Percentiles rank a stretch among this genome's conserved stretches.
phyloP scores from a whole-genome alignment of 2,797 vertebrate genomes.

The Schizopygopsis pylzovi region DNA sequence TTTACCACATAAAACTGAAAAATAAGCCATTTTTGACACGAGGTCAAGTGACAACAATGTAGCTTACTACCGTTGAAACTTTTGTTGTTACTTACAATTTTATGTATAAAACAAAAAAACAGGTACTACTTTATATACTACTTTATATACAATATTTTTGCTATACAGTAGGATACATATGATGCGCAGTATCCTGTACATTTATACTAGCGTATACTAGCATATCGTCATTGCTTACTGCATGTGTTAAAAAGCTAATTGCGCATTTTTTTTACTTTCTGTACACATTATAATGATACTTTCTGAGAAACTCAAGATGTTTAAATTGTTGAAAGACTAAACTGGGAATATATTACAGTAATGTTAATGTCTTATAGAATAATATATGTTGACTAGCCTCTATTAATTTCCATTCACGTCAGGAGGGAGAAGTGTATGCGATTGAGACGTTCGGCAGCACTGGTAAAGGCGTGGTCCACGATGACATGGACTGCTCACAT shows the following conservation, averaged over 20 bases:
- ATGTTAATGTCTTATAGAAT: not conserved
- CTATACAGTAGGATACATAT: not conserved
- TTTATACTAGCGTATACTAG: not conserved
- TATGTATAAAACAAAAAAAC: too few relatives aligned
- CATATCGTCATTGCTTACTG: not conserved
- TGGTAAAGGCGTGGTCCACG: slow-evolving; percentile 93
- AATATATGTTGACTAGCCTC: not conserved
- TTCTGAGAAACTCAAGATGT: not conserved
- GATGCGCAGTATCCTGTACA: not conserved
- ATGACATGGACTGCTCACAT: slow-evolving; percentile 99
- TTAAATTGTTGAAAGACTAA: not conserved
- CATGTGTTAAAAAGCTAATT: not conserved
- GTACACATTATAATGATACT: not conserved
- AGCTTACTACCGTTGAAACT: not conserved
- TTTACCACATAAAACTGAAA: not conserved
- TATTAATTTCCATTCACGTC: slow-evolving; percentile 11
- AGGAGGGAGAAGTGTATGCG: slow-evolving; percentile 97
- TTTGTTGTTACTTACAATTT: not conserved
- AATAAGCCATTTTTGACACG: not conserved
- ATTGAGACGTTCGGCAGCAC: slow-evolving; percentile 98
- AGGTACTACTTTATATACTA: not conserved
- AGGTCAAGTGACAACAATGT: not conserved
- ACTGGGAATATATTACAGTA: not conserved
- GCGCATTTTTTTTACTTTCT: not conserved
- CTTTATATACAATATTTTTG: not conserved